Percentiles rank a stretch among this genome's conserved stretches.
Conservation (phyloP, 1,140 invertebrate genomes). For the Drosophila chauvacae region DNA sequence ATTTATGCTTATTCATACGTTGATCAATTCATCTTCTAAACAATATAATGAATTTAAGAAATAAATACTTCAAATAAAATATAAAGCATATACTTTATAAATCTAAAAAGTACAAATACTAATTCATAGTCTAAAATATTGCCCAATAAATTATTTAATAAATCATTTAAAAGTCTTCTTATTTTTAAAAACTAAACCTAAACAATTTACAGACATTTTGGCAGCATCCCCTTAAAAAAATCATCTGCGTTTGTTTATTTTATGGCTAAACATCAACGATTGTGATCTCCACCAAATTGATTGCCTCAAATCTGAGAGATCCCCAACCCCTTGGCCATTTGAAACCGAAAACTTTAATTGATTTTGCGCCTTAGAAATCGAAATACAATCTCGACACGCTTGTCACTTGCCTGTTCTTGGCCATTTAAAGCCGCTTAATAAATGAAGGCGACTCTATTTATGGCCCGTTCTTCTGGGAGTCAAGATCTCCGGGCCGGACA, state of each 20-base stretch:
- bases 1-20: too few relatives aligned
- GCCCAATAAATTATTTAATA: background rate
- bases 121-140: background rate
- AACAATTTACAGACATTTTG: constrained; percentile 6
- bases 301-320: constrained; percentile 31
- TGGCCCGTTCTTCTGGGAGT: constrained; percentile 39
- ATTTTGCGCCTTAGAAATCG: constrained; percentile 41
- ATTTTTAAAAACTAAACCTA: background rate
- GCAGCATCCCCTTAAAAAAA: constrained; percentile 6
- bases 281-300: constrained; percentile 40
- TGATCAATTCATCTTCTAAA: background rate
- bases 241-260: constrained; percentile 29
- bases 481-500: constrained; percentile 4
- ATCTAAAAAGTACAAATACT: background rate
- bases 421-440: constrained; percentile 58
- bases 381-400: constrained; percentile 45
- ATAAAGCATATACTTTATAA: background rate
- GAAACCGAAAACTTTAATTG: constrained; percentile 42
- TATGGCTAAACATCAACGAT: constrained; percentile 21
- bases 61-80: background rate
- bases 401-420: constrained; percentile 39
- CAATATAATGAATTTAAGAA: background rate
- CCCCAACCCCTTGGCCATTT: constrained; percentile 1
- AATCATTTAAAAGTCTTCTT: background rate
- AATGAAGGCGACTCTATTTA: constrained; percentile 59